Evolutionary conservation across 2,797 vertebrate genomes (phyloP).

Genomic region (Cygnus olor): DNA sequence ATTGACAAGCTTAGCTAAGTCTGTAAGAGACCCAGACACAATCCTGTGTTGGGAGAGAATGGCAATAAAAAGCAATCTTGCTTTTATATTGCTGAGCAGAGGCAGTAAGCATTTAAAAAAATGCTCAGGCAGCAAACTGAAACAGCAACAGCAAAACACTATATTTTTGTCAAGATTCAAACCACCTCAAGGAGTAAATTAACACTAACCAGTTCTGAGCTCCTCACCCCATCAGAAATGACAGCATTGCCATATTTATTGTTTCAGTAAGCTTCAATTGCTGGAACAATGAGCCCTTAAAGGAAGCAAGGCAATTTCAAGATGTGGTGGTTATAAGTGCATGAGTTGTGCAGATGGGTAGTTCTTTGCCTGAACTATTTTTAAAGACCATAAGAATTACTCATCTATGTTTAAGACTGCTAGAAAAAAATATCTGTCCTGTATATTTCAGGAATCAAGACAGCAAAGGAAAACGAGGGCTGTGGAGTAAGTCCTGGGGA

Average conservation of each 20-base stretch:
- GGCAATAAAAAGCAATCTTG: constrained; percentile 50
- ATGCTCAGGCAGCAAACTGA: constrained; percentile 48
- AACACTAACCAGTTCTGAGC: not conserved
- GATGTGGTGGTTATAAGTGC: not conserved
- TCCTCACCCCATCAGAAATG: not conserved
- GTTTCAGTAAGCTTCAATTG: not conserved
- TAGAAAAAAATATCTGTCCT: not conserved
- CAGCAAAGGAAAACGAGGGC: not conserved
- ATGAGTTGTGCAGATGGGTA: constrained; percentile 13
- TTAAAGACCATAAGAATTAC: constrained; percentile 50
- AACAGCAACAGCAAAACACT: constrained; percentile 11
- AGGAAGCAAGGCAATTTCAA: constrained; percentile 5
- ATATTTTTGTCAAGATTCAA: constrained; percentile 41
- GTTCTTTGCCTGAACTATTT: constrained; percentile 36
- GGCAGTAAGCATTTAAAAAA: constrained; percentile 41
- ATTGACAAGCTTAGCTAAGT: not conserved
- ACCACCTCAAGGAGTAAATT: constrained; percentile 23
- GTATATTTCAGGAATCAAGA: constrained; percentile 8
- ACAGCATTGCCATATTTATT: not conserved
- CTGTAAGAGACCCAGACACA: constrained; percentile 15
- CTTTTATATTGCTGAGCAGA: constrained; percentile 47
- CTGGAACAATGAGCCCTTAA: not conserved
- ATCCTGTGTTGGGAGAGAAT: constrained; percentile 13
- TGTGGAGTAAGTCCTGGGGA: not conserved
- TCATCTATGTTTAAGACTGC: constrained; percentile 39